These are phyloP conservation scores for Aspiorhynchus laticeps DNA, from an alignment of 2,113 vertebrate genomes.

Conservation along the genomic window DNA sequence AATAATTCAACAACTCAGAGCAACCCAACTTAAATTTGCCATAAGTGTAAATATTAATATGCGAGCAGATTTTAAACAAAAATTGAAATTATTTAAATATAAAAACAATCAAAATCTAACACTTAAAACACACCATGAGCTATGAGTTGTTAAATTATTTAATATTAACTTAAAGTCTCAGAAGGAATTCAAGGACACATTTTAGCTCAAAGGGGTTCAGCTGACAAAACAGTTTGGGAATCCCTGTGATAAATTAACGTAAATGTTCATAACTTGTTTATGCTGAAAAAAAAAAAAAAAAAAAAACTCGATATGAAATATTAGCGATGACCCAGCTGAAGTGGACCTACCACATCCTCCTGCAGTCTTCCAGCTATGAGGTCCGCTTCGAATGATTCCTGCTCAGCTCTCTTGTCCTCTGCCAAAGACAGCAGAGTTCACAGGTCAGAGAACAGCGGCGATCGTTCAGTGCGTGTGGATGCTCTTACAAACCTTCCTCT, in stretches of 20 bases:
- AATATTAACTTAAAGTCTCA: neutral
- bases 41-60: neutral
- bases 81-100: too few species aligned
- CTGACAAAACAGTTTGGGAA: neutral
- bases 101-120: too few species aligned
- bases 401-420: constrained; percentile 86
- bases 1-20: neutral
- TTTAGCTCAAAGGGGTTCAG: neutral
- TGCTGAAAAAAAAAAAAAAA: too few species aligned
- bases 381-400: constrained; percentile 77
- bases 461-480: neutral
- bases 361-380: constrained; percentile 85
- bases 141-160: too few species aligned
- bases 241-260: neutral
- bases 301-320: neutral
- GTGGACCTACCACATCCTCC: constrained; percentile 87
- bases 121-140: neutral
- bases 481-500: constrained; percentile 77
- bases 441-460: neutral
- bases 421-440: constrained; percentile 14
- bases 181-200: neutral
- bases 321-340: neutral
- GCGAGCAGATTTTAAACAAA: too few species aligned
- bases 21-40: neutral
- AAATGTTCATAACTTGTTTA: neutral